Percentiles rank a stretch among this genome's conserved stretches.
phyloP scores from a whole-genome alignment of 2,797 vertebrate species.

The Sebastolobus altivelis region DNA sequence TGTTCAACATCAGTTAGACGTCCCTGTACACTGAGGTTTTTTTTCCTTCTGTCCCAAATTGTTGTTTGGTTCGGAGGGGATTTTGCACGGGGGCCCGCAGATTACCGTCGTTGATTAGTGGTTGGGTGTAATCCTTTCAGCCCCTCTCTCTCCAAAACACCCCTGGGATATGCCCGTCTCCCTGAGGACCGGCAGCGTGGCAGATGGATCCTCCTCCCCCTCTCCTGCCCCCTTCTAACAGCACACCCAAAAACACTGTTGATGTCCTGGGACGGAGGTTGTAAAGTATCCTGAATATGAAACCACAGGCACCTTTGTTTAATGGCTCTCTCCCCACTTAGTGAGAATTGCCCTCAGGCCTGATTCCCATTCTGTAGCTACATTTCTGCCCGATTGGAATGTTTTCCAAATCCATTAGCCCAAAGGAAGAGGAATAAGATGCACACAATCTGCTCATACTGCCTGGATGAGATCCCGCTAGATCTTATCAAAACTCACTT shows the following conservation, averaged over 20 bases:
- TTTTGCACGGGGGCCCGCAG: constrained; percentile 84
- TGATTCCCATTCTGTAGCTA: constrained; percentile 81
- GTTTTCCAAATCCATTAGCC: constrained; percentile 82
- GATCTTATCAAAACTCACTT: constrained; percentile 68
- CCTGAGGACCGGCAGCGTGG: constrained; percentile 85
- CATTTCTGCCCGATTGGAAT: constrained; percentile 79
- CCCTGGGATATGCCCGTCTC: constrained; percentile 86
- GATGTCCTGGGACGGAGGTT: constrained; percentile 84
- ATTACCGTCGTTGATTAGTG: constrained; percentile 88
- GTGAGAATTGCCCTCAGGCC: constrained; percentile 82
- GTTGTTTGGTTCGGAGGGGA: constrained; percentile 76
- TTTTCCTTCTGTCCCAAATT: constrained; percentile 72
- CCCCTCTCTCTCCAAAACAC: constrained; percentile 83
- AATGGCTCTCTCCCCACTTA: constrained; percentile 83
- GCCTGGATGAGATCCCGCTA: constrained; percentile 48
- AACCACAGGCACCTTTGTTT: constrained; percentile 85
- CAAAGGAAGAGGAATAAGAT: constrained; percentile 74
- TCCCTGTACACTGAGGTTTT: constrained; percentile 54
- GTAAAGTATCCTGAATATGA: constrained; percentile 85
- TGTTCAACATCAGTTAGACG: constrained; percentile 58
- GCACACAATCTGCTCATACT: constrained; percentile 73
- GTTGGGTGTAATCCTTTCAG: constrained; percentile 90
- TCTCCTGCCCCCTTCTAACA: constrained; percentile 65
- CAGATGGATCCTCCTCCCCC: constrained; percentile 86
- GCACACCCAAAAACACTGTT: constrained; percentile 84